Evolutionary conservation across 2,113 vertebrate species (phyloP), one percentile per base, ranked within the genome.

Genomic region (Dasyornis broadbenti): DNA sequence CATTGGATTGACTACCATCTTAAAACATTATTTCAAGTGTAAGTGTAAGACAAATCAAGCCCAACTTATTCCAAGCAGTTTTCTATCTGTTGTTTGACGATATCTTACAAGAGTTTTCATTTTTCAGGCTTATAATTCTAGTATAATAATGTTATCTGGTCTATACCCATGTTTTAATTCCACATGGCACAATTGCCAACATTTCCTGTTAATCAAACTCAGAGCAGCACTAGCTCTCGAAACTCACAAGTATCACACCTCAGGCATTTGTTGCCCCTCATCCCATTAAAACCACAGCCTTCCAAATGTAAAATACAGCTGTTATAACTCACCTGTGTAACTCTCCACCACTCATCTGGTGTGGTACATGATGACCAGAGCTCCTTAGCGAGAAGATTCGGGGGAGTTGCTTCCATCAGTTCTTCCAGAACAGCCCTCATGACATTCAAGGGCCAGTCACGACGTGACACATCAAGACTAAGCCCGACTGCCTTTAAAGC

Each of bases 281-380:
- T 45, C 64, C 88, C 92, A 72, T 53, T 76, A 56, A 71, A 81
- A 93, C 15, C 45, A 89, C 15, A 64, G 16, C 15, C 66, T 92
- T 52, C 85, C 10, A 56, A 26, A 57, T 9, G 54, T 37, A 72
- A 89, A 77, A 80, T 18, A 23, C 27, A 54, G 23, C 19, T 60
- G 8, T 24, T 44, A 2, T 9, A 83, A 56, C 90, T 94, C 84
- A 99, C 99, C 99, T 99, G 99, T 37, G 99, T 99, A 91, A 99
- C 98, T 96, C 99, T 98, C 99, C 99, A 99, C 99, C 99, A 99
- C 63, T 99, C 99, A 64, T 98, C 99, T 8, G 99, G 98, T 2
- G 99, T 99, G 66, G 99, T 99, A 65, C 99, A 99, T 0, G 99
- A 99, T 33, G 99, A 99, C 99, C 99, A 99, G 27, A 99, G 98